Base-by-base conservation (phyloP, 2,888 invertebrate genomes). In the Drosophila subquinaria region DNA sequence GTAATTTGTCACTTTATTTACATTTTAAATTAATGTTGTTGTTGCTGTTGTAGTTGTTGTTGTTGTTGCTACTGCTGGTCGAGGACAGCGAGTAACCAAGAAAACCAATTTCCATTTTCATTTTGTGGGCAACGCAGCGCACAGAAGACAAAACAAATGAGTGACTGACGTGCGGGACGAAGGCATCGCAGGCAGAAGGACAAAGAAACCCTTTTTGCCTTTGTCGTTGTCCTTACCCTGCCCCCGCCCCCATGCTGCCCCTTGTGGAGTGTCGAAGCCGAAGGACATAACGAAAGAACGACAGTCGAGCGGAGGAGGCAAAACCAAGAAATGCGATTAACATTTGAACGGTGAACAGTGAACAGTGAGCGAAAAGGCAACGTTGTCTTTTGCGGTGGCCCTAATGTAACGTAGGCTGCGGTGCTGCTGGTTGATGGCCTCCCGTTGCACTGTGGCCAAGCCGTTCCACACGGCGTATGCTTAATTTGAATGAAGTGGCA, bases 1-100 rank as follows among this genome's bases (percentile, higher is more conserved):
- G 86, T 86, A 88, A 86, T 86, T 86, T 86, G 86, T 86, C 88
- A 88, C 88, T 86, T 82, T 86, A 88, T 88, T 86, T 86, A 86
- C 88, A 88, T 86, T 86, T 86, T 72, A 88, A 86, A 87, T 85
- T 76, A 81, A 81, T 87, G 80, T 78, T 76, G 69, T 60, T 75
- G 67, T 73, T 77, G 67, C 71, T 77, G 64, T 20, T 66, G 59
- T 35, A 53, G 66, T 38, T 63, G 66, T 2, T 51, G 42, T 23
- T 56, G 48, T 15, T 67, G 65, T 15, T 68, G 67, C 33, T 59
- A 64, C 33, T 69, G 59, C 23, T 71, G 61, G 68, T 43, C 51
- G 48, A 61, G 72, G 73, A 69, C 67, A 76, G 68, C 69, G 71
- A 74, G 76, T 69, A 84, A 84, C 81, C 82, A 82, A 87, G 85